Evolutionary conservation across 2,888 invertebrate genomes (phyloP), one percentile per base, ranked within the genome.

Genomic region (Dorcus hopei): DNA sequence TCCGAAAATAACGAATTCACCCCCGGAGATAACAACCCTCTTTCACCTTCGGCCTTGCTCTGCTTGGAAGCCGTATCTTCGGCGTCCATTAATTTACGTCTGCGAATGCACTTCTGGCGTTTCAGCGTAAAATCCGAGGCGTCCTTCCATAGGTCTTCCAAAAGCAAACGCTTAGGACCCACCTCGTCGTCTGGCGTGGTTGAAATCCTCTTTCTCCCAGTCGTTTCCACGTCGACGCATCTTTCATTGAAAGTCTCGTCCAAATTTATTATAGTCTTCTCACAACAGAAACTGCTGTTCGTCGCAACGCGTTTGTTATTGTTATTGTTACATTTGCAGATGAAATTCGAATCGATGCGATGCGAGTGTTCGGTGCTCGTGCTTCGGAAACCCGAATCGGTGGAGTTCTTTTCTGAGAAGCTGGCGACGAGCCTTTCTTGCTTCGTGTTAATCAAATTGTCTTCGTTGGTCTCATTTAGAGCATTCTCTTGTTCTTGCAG

Each of bases 101-200:
- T 79, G 3, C 85, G 76, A 11, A 85, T 82, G 66, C 85, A 85
- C 64, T 79, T 81, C 70, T 86, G 85, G 16, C 85, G 77, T 71
- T 81, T 83, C 39, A 85, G 71, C 2, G 72, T 74, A 57, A 72
- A 75, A 42, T 70, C 67, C 2, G 72, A 65, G 62, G 75, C 77
- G 51, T 62, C 59, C 49, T 58, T 59, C 50, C 75, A 78, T 61
- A 80, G 79, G 61, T 54, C 58, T 11, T 72, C 69, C 26, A 68
- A 26, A 56, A 63, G 59, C 11, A 65, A 23, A 16, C 66, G 62
- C 60, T 74, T 74, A 1, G 61, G 48, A 19, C 58, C 60, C 9
- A 65, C 59, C 14, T 62, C 62, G 9, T 50, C 49, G 43, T 49
- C 14, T 11, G 39, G 39, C 7, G 48, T 33, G 2, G 59, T 51